A percentile compares a stretch with the other conserved stretches of the same genome.
Conservation (phyloP, 1,140 invertebrate genomes). For the Aphaenogaster ashmeadi region DNA sequence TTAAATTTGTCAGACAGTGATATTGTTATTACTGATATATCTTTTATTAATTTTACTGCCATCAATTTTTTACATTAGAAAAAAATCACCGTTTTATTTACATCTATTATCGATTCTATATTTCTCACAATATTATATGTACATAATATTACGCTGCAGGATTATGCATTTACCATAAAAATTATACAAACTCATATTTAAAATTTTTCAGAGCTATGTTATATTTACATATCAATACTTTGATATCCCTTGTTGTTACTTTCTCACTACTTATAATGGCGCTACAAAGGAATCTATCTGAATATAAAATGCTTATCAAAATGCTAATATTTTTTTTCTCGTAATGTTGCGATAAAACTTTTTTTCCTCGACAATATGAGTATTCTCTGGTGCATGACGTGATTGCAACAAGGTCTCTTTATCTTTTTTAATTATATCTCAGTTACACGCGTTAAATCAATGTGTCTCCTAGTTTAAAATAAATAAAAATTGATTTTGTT, state of each 20-base stretch:
- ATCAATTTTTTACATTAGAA: neutral
- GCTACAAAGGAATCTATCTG: slow-evolving; percentile 39
- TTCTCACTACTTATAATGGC: slow-evolving; percentile 20
- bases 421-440: neutral
- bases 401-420: neutral
- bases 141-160: neutral
- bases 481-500: slow-evolving; percentile 14
- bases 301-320: slow-evolving; percentile 39
- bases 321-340: slow-evolving; percentile 24
- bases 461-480: neutral
- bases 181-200: slow-evolving; percentile 13
- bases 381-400: neutral
- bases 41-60: neutral
- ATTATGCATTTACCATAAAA: neutral
- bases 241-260: slow-evolving; percentile 5
- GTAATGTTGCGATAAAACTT: slow-evolving; percentile 19
- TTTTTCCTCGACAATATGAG: neutral
- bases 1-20: too few species aligned
- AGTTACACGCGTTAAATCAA: neutral
- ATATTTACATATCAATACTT: slow-evolving; percentile 29
- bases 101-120: slow-evolving; percentile 1
- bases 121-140: neutral
- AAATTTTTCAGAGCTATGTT: neutral
- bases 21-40: neutral
- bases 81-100: neutral